Conservation (phyloP, 2,113 vertebrate species). For the Chaetura pelagica region DNA sequence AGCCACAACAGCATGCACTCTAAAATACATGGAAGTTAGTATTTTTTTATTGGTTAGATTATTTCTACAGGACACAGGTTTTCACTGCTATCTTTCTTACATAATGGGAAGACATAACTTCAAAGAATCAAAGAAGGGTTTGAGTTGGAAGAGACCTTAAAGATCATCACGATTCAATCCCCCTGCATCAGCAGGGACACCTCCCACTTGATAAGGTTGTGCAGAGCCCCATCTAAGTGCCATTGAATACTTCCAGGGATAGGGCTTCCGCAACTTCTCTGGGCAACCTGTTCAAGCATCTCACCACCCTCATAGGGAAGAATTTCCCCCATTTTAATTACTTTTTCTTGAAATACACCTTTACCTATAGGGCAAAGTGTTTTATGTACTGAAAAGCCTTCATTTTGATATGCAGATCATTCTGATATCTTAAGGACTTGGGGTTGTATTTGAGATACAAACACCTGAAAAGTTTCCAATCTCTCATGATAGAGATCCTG, state of each 20-base stretch:
- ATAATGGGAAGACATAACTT: background rate
- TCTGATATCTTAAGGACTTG: background rate
- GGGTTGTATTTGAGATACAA: background rate
- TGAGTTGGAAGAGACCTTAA: too few relatives aligned
- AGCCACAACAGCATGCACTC: background rate
- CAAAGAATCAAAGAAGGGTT: too few relatives aligned
- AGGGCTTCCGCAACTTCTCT: too few relatives aligned
- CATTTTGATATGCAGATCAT: background rate
- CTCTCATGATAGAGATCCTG: background rate
- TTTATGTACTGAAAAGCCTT: background rate
- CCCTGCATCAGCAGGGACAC: too few relatives aligned
- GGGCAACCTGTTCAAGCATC: too few relatives aligned
- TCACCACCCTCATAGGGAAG: too few relatives aligned
- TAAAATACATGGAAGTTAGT: background rate
- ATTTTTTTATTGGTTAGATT: background rate
- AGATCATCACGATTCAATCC: too few relatives aligned
- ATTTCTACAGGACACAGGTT: background rate
- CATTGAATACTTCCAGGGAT: too few relatives aligned
- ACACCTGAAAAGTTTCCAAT: background rate
- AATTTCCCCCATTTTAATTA: background rate
- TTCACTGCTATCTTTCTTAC: background rate
- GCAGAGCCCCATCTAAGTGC: too few relatives aligned
- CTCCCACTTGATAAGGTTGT: too few relatives aligned
- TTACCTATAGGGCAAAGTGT: background rate
- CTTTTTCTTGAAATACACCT: background rate